These are phyloP conservation scores for Bagarius yarrelli DNA, from an alignment of 2,113 vertebrate species.

Conservation along the genomic window DNA sequence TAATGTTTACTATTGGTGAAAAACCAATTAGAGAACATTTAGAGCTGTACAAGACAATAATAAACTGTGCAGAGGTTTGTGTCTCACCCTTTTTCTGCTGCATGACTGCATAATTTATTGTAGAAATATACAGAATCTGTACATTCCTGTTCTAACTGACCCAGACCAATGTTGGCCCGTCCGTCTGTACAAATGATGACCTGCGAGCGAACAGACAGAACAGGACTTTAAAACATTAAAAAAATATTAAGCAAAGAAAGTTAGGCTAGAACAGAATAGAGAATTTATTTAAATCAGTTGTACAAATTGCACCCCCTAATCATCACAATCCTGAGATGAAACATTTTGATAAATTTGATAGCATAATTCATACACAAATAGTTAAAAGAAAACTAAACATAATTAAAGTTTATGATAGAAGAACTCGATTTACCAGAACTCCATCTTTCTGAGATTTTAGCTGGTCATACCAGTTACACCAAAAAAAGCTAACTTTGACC, in stretches of 20 bases:
- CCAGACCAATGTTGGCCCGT: slow-evolving; percentile 73
- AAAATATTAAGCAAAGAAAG: background rate
- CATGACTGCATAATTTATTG: slow-evolving; percentile 63
- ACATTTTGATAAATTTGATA: background rate
- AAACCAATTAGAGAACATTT: background rate
- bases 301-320: background rate
- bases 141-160: slow-evolving; percentile 62
- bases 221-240: background rate
- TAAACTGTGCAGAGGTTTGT: background rate
- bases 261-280: background rate
- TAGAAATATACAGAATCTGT: slow-evolving; percentile 64
- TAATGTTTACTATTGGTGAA: background rate
- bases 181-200: slow-evolving; percentile 78
- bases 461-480: background rate
- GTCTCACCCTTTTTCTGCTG: slow-evolving; percentile 67
- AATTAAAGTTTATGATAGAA: no score
- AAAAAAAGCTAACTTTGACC: background rate
- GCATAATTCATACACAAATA: background rate
- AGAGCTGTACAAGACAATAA: background rate
- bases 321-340: background rate
- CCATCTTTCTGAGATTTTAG: background rate
- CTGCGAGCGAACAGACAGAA: slow-evolving; percentile 51
- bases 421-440: background rate
- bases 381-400: background rate
- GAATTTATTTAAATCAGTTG: background rate